Percentiles rank a stretch among this genome's conserved stretches.
phyloP scores from a whole-genome alignment of 1,140 invertebrate genomes.

The Drosophila auraria region DNA sequence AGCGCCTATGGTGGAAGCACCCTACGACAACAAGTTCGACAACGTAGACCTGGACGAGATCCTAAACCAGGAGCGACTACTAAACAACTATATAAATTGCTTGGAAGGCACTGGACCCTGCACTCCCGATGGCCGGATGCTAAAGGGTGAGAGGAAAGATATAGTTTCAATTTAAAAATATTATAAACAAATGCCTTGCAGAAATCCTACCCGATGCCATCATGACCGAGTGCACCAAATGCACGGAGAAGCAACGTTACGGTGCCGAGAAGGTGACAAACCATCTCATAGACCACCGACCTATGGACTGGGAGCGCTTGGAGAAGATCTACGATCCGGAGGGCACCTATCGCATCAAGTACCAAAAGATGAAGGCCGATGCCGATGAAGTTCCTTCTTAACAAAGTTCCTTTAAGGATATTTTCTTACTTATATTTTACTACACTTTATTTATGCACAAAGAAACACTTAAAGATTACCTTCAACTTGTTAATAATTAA shows the following conservation, averaged over 20 bases:
- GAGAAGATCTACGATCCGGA: conserved; percentile 88
- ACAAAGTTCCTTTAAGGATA: background rate
- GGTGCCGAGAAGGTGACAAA: conserved; percentile 86
- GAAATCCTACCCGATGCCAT: conserved; percentile 89
- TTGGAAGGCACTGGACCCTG: conserved; percentile 88
- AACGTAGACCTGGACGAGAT: conserved; percentile 90
- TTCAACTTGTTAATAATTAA: background rate
- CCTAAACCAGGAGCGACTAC: conserved; percentile 88
- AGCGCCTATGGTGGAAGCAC: conserved; percentile 66
- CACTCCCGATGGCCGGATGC: conserved; percentile 89
- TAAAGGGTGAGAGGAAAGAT: conserved; percentile 86
- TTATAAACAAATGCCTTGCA: conserved; percentile 8
- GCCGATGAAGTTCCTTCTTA: background rate
- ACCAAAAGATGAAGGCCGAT: conserved; percentile 58
- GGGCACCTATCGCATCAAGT: conserved; percentile 85
- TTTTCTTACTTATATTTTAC: background rate
- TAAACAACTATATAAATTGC: conserved; percentile 89
- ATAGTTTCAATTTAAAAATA: background rate
- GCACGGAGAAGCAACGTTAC: conserved; percentile 87
- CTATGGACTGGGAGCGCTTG: conserved; percentile 87
- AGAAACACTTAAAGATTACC: background rate
- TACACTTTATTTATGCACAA: conserved; percentile 1
- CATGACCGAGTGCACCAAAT: conserved; percentile 87
- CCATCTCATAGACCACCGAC: conserved; percentile 86
- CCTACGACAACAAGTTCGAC: conserved; percentile 90